These are phyloP conservation scores for Peromyscus leucopus DNA, from an alignment of 2,113 vertebrate species.

Conservation along the genomic window DNA sequence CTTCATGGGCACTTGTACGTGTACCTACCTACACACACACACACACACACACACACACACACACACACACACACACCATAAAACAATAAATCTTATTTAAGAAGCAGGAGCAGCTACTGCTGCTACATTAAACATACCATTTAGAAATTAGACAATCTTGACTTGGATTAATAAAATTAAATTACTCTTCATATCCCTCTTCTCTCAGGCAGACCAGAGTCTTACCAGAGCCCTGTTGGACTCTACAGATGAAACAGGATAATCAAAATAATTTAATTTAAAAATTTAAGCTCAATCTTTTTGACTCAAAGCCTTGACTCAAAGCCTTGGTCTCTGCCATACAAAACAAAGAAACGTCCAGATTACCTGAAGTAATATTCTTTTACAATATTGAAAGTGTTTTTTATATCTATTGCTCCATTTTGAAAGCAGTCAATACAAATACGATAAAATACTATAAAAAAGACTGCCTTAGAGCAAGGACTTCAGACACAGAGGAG, in stretches of 20 bases:
- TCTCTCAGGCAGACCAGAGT: conserved; percentile 5
- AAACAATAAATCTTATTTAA: background rate
- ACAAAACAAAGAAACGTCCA: background rate
- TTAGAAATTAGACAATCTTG: conserved; percentile 37
- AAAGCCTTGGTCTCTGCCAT: conserved; percentile 34
- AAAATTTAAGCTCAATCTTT: conserved; percentile 2
- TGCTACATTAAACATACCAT: background rate
- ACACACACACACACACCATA: background rate
- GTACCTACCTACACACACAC: background rate
- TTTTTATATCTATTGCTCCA: conserved; percentile 44
- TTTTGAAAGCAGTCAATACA: conserved; percentile 32
- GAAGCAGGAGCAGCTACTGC: background rate
- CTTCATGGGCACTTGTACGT: background rate
- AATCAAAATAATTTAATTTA: conserved; percentile 18
- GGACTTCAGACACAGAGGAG: background rate
- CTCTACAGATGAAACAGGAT: conserved; percentile 34
- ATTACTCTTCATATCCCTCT: conserved; percentile 28
- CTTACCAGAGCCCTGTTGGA: background rate
- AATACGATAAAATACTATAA: background rate
- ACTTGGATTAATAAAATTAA: background rate
- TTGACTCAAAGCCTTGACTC: conserved; percentile 49
- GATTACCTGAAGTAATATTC: background rate
- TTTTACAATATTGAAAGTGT: background rate
- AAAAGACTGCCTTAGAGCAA: background rate
- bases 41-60: background rate